Conservation (phyloP, 2,888 invertebrate species). For the Tiphia femorata region DNA sequence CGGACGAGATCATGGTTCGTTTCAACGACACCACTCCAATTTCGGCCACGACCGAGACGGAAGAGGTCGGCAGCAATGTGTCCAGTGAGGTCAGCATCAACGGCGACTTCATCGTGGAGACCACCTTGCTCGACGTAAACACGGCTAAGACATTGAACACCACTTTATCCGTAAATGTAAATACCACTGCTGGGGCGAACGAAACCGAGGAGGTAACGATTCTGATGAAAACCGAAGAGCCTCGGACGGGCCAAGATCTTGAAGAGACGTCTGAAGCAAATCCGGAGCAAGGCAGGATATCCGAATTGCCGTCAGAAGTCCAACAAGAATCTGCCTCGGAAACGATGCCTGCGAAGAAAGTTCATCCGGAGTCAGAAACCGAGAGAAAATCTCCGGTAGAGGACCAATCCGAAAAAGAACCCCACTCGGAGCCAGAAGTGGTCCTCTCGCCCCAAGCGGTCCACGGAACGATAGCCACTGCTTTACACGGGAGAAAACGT, state of each 20-base stretch:
- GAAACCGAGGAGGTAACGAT: no score
- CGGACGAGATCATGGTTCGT: conserved; percentile 7
- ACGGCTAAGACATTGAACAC: conserved; percentile 34
- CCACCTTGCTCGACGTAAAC: conserved; percentile 54
- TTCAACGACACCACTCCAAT: conserved; percentile 24
- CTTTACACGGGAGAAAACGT: conserved; percentile 12
- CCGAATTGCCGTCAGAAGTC: no score
- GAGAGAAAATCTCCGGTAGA: no score
- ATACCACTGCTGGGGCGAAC: background rate
- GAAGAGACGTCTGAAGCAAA: no score
- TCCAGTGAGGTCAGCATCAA: conserved; percentile 57
- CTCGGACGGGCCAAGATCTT: no score
- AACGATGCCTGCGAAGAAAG: no score
- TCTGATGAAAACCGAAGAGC: no score
- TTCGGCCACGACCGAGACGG: conserved; percentile 18
- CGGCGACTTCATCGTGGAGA: conserved; percentile 55
- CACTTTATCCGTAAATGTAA: conserved; percentile 9
- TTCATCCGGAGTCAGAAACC: no score
- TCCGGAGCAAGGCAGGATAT: no score
- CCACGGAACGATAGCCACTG: conserved; percentile 6
- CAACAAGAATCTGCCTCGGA: no score
- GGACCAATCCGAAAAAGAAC: conserved; percentile 19
- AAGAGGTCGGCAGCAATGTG: conserved; percentile 45
- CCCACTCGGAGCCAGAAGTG: conserved; percentile 38
- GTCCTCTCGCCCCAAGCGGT: conserved; percentile 31